phyloP scores from a whole-genome alignment of 30 jellyfish, hydroid and myxozoan species.

The Hydractinia echinata region DNA sequence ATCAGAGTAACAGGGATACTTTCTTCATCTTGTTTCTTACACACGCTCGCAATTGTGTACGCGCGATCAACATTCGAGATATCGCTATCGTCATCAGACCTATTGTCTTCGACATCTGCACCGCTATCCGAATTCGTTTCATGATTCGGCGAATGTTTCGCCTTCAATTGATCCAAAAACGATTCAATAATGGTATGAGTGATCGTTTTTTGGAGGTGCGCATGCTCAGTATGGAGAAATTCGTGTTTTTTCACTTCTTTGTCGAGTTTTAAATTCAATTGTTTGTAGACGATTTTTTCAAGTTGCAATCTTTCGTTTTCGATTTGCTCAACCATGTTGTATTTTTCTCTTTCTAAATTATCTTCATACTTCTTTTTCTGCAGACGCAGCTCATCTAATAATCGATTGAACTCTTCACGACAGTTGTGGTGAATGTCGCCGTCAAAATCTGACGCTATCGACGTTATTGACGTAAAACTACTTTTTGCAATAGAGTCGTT shows the following conservation, averaged over 20 bases:
- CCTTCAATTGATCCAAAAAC: background rate
- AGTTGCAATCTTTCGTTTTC: constrained; percentile 35
- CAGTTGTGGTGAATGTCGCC: constrained; percentile 34
- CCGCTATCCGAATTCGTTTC: constrained; percentile 22
- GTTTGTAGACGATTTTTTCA: constrained; percentile 29
- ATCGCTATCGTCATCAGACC: constrained; percentile 18
- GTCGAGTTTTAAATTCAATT: constrained; percentile 23
- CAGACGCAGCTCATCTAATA: constrained; percentile 11
- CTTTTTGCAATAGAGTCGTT: constrained; percentile 14
- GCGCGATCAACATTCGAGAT: background rate
- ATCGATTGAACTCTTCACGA: constrained; percentile 24
- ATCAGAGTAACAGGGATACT: background rate
- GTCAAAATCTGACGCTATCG: background rate
- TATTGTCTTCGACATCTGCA: constrained; percentile 17
- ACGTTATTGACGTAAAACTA: constrained; percentile 4
- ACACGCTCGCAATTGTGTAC: background rate
- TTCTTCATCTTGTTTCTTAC: background rate
- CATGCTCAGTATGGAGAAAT: constrained; percentile 29
- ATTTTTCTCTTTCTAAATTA: constrained; percentile 11
- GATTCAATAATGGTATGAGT: constrained; percentile 16
- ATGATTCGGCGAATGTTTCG: background rate
- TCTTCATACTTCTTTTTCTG: constrained; percentile 19
- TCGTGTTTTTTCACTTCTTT: constrained; percentile 30
- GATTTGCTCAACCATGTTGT: constrained; percentile 8
- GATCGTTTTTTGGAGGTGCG: constrained; percentile 28